A percentile compares a stretch with the other conserved stretches of the same genome.
phyloP scores from a whole-genome alignment of 2,113 vertebrate species.

The Callocephalon fimbriatum region DNA sequence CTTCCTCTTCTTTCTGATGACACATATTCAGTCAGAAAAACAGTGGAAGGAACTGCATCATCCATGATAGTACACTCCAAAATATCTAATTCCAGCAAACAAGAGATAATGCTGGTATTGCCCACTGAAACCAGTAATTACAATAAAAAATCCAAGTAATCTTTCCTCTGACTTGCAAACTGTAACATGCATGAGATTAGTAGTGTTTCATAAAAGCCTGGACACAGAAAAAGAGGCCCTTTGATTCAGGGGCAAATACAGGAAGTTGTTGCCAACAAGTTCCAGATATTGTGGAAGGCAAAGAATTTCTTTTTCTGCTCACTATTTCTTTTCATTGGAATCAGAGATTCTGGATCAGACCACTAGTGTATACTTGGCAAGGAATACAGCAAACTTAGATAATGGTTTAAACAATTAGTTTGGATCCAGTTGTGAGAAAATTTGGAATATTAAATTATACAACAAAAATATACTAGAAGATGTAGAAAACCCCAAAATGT shows the following conservation, averaged over 20 bases:
- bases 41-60: neutral
- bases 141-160: neutral
- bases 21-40: neutral
- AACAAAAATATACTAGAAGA: neutral
- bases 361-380: neutral
- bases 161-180: neutral
- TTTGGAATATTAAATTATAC: neutral
- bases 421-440: neutral
- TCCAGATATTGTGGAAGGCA: neutral
- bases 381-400: neutral
- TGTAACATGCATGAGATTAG: neutral
- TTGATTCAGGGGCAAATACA: neutral
- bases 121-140: neutral
- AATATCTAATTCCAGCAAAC: neutral
- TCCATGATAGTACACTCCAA: neutral
- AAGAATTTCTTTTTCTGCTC: neutral
- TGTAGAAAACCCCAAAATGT: neutral
- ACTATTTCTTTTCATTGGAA: neutral
- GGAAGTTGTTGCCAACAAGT: neutral
- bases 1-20: constrained; percentile 45
- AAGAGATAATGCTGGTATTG: neutral
- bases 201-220: neutral
- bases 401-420: neutral
- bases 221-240: neutral
- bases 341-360: neutral